These are phyloP conservation scores for Nudaria mundana DNA, from an alignment of 2,888 invertebrate genomes.

Conservation along the genomic window DNA sequence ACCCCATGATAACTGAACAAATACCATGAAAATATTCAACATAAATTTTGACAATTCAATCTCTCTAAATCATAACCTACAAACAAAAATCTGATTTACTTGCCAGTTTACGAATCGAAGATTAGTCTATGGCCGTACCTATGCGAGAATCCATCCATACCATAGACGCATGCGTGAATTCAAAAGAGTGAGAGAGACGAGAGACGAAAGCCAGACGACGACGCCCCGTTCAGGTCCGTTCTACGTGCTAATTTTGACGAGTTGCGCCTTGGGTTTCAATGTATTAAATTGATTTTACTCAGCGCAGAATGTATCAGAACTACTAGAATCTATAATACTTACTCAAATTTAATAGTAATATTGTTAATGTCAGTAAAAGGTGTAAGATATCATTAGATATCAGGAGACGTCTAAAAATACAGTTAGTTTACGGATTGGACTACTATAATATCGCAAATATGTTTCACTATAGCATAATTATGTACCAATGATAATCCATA, in stretches of 20 bases:
- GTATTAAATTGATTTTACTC: slow-evolving; percentile 25
- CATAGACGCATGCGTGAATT: slow-evolving; percentile 61
- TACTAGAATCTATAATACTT: neutral
- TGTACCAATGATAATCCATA: too few relatives aligned
- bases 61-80: slow-evolving; percentile 76
- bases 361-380: neutral
- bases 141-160: too few relatives aligned
- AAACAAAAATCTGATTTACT: slow-evolving; percentile 60
- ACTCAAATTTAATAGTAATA: neutral
- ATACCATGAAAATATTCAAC: slow-evolving; percentile 57
- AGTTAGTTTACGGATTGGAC: too few relatives aligned
- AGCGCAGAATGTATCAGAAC: neutral
- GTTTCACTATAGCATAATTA: too few relatives aligned
- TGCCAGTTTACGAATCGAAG: slow-evolving; percentile 54
- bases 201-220: slow-evolving; percentile 7
- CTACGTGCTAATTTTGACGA: slow-evolving; percentile 17
- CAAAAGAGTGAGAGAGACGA: slow-evolving; percentile 10
- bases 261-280: slow-evolving; percentile 26
- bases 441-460: too few relatives aligned
- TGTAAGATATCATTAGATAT: too few relatives aligned
- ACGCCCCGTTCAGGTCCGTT: slow-evolving; percentile 27
- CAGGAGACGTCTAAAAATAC: too few relatives aligned
- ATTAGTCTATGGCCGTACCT: slow-evolving; percentile 69
- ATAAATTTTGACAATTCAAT: slow-evolving; percentile 72
- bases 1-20: slow-evolving; percentile 49